phyloP scores from a whole-genome alignment of 2,113 vertebrate genomes.

The Ammospiza caudacuta region DNA sequence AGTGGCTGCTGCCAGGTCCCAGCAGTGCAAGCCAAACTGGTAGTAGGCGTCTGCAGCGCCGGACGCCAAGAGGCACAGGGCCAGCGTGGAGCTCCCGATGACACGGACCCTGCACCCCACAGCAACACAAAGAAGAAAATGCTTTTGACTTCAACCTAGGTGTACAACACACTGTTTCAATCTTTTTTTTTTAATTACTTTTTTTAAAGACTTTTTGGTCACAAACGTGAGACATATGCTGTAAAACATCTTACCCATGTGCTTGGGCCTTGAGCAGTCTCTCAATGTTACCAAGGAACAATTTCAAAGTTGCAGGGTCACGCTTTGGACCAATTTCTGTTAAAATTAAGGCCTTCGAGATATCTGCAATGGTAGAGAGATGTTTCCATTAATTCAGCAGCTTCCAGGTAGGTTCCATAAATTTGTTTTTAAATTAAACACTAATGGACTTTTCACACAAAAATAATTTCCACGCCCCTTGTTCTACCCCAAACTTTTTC shows the following conservation, averaged over 20 bases:
- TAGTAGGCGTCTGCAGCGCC: slow-evolving; percentile 87
- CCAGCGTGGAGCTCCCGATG: slow-evolving; percentile 86
- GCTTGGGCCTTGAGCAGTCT: slow-evolving; percentile 80
- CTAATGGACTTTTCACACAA: background rate
- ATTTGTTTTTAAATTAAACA: background rate
- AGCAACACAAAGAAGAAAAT: background rate
- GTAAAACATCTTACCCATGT: slow-evolving; percentile 78
- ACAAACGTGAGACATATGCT: background rate
- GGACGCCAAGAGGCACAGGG: slow-evolving; percentile 82
- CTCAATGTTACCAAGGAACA: slow-evolving; percentile 87
- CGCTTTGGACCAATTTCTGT: slow-evolving; percentile 88
- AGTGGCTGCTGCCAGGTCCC: slow-evolving; percentile 87
- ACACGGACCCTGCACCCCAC: slow-evolving; percentile 77
- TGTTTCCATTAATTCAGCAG: slow-evolving; percentile 21
- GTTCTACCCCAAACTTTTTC: background rate
- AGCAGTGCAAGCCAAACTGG: slow-evolving; percentile 90
- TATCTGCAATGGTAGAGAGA: slow-evolving; percentile 74
- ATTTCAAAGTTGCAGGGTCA: slow-evolving; percentile 82
- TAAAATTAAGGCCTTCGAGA: slow-evolving; percentile 86
- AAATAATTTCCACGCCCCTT: background rate
- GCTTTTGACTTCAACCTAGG: background rate
- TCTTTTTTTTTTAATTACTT: background rate
- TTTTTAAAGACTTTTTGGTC: background rate
- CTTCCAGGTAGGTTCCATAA: background rate
- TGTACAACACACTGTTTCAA: background rate